Evolutionary conservation across 1,140 invertebrate genomes (phyloP), one percentile per base, ranked within the genome.

Genomic region (Magallana gigas): DNA sequence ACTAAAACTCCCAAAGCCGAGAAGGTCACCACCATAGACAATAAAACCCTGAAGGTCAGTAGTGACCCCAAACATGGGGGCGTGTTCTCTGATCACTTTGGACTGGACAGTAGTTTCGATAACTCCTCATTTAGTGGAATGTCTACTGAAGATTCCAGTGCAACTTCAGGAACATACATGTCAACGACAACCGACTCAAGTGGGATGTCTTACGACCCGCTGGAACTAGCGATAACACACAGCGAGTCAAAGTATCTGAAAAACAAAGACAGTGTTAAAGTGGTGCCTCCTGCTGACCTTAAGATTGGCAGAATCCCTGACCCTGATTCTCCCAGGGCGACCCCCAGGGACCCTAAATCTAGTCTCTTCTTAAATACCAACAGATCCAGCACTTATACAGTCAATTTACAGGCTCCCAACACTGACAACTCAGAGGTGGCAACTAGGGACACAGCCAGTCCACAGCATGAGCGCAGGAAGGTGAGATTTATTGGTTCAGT

Each of bases 201-300:
- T 76, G 71, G 83, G 11, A 85, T 84, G 57, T 89, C 87, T 80
- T 48, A 81, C 7, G 92, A 90, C 16, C 87, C 88, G 29, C 86
- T 89, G 68, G 91, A 91, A n/a, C 89, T 88, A 60, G 82, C 85
- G 0, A 56, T 18, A 7, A 58, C 71, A 80, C 57, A 85, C 57
- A 90, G 84, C 85, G 92, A 91, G 85, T 91, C 90, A 87, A 92
- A 90, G 88, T 92, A 88, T 68, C 86, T 92, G 36, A 92, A 92
- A 83, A 85, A 87, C 56, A 90, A 90, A 88, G 87, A 90, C 87
- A 84, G 83, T 86, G 36, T 60, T 56, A 84, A 81, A 60, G 62
- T 82, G 71, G 85, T 83, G 56, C 84, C 84, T 11, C 80, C 88
- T 29, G 58, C 86, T 48, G 83, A 86, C 59, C 60, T 80, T 80